Percentiles rank a stretch among this genome's conserved stretches.
These are phyloP conservation scores for Limnephilus rhombicus DNA, from an alignment of 2,888 invertebrate genomes.

Conservation along the genomic window DNA sequence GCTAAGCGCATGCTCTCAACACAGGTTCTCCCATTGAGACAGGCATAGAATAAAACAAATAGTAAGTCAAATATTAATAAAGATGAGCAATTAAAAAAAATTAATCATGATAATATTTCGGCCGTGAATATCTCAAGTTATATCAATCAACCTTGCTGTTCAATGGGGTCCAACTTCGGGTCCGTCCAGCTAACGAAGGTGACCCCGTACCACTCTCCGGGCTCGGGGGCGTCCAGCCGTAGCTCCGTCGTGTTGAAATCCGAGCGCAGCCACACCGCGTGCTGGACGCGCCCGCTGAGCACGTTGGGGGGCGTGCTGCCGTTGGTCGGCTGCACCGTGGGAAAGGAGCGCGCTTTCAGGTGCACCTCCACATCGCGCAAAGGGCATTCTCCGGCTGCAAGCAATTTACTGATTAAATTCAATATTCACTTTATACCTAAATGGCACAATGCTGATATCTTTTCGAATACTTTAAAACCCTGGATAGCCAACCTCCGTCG, in stretches of 20 bases:
- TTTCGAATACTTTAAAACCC: no score
- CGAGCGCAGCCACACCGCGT: neutral
- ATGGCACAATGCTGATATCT: no score
- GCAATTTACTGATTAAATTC: no score
- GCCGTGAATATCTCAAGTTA: neutral
- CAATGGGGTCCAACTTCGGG: neutral
- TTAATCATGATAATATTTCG: neutral
- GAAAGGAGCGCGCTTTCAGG: neutral
- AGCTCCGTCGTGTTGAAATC: neutral
- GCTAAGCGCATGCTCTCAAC: no score
- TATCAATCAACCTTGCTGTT: conserved; percentile 14
- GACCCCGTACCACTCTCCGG: conserved; percentile 14
- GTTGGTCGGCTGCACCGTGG: conserved; percentile 21
- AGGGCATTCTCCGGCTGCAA: neutral
- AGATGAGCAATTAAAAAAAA: no score
- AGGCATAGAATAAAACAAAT: no score
- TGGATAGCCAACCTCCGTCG: no score
- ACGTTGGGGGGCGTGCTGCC: neutral
- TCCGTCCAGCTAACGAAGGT: conserved; percentile 22
- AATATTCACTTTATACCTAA: neutral
- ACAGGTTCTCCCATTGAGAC: no score
- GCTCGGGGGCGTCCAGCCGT: neutral
- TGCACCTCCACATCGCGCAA: conserved; percentile 2
- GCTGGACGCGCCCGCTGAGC: neutral
- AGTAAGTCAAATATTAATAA: no score